phyloP scores from a whole-genome alignment of 2,888 invertebrate species.

The Megalurothrips usitatus region DNA sequence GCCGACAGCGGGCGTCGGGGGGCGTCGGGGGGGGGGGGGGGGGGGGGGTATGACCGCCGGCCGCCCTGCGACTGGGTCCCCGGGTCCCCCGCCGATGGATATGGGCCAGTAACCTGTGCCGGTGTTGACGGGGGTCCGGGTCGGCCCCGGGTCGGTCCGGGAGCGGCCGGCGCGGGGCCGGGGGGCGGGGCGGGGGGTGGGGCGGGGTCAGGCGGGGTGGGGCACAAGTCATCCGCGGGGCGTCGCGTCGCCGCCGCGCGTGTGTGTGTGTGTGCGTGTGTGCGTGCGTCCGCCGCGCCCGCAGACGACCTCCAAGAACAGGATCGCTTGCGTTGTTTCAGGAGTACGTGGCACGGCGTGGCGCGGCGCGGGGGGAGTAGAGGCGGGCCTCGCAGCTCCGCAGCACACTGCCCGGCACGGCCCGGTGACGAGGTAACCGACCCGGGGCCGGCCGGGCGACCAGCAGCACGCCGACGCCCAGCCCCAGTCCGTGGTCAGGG shows the following conservation, averaged over 20 bases:
- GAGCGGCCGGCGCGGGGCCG: background rate
- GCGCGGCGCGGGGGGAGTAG: background rate
- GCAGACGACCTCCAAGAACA: slow-evolving; percentile 20
- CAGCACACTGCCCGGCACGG: background rate
- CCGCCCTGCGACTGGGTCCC: background rate
- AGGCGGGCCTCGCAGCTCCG: background rate
- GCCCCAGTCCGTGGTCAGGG: background rate
- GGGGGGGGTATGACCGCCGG: no score
- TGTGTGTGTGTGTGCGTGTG: background rate
- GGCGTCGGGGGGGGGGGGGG: no score
- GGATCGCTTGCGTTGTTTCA: background rate
- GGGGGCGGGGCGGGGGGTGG: background rate
- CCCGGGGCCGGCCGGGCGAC: background rate
- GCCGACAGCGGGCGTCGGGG: no score
- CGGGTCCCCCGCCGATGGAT: background rate
- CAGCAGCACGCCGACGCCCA: background rate
- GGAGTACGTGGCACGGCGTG: background rate
- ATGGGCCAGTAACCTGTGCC: slow-evolving; percentile 16
- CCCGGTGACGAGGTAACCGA: slow-evolving; percentile 2
- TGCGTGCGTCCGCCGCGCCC: background rate
- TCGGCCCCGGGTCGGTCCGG: background rate
- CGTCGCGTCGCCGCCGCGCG: background rate
- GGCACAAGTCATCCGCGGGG: background rate
- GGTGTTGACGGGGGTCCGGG: background rate
- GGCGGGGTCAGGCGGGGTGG: background rate